A percentile compares a stretch with the other conserved stretches of the same genome.
Conservation (phyloP, 2,113 vertebrate species). For the Paramisgurnus dabryanus region DNA sequence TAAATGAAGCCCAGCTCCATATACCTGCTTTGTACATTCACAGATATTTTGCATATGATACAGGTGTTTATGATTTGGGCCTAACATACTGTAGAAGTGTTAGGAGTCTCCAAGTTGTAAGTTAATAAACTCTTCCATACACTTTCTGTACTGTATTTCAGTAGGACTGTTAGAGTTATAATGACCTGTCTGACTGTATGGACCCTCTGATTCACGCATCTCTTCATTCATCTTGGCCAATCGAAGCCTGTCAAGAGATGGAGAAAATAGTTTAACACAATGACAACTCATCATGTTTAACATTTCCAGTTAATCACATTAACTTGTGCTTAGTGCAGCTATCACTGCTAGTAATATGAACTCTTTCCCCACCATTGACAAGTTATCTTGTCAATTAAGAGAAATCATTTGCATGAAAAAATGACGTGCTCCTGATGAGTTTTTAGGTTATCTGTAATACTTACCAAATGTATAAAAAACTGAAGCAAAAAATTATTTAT, state of each 20-base stretch:
- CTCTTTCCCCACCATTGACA: too few species aligned
- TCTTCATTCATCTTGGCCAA: conserved; percentile 99
- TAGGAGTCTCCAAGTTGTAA: conserved; percentile 87
- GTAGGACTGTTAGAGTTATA: conserved; percentile 91
- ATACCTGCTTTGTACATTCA: background rate
- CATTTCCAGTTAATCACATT: too few species aligned
- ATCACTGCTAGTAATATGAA: too few species aligned
- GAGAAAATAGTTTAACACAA: background rate
- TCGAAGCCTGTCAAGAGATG: conserved; percentile 78
- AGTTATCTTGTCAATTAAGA: too few species aligned
- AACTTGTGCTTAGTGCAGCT: too few species aligned
- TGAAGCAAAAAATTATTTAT: too few species aligned
- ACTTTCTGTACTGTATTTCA: conserved; percentile 95
- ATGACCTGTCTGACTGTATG: conserved; percentile 97
- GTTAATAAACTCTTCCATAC: conserved; percentile 96
- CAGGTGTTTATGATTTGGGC: background rate
- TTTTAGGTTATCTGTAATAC: too few species aligned
- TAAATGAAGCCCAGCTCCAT: background rate
- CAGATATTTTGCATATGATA: background rate
- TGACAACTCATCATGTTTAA: too few species aligned
- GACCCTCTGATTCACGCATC: conserved; percentile 97
- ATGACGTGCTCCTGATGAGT: too few species aligned
- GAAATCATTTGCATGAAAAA: too few species aligned
- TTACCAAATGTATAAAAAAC: too few species aligned
- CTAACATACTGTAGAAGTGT: background rate